Conservation (phyloP, 2,113 vertebrate species). For the Albula glossodonta region DNA sequence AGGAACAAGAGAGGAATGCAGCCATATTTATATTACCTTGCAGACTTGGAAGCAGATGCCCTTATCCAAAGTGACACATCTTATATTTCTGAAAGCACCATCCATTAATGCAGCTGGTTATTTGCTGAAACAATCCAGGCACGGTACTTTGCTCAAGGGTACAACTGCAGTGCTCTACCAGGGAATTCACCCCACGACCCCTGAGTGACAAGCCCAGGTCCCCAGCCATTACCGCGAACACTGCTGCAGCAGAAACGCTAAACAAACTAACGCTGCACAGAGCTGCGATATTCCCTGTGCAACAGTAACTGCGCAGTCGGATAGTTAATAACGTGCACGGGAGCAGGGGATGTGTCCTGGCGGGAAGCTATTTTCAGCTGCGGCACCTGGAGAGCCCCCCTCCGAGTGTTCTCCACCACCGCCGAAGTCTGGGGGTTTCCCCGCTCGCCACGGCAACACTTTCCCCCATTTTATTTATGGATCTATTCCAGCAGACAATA, state of each 20-base stretch:
- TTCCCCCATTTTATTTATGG: conserved; percentile 33
- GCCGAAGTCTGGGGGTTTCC: neutral
- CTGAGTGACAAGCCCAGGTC: too few relatives aligned
- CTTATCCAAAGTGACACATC: too few relatives aligned
- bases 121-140: too few relatives aligned
- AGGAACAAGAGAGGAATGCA: neutral
- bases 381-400: neutral
- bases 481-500: conserved; percentile 30
- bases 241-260: neutral
- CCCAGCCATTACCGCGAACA: too few relatives aligned
- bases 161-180: too few relatives aligned
- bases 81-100: too few relatives aligned
- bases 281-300: neutral
- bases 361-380: neutral
- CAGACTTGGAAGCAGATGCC: neutral
- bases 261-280: neutral
- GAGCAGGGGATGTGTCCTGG: neutral
- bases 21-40: neutral
- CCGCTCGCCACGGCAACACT: neutral
- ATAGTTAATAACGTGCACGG: neutral
- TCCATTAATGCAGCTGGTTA: too few relatives aligned
- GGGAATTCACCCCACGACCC: too few relatives aligned
- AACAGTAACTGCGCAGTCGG: neutral
- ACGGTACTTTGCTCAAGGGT: too few relatives aligned
- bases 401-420: neutral